Percentiles rank a stretch among this genome's conserved stretches.
Conservation (phyloP, 2,113 vertebrate genomes). For the Cryptotis parvus region DNA sequence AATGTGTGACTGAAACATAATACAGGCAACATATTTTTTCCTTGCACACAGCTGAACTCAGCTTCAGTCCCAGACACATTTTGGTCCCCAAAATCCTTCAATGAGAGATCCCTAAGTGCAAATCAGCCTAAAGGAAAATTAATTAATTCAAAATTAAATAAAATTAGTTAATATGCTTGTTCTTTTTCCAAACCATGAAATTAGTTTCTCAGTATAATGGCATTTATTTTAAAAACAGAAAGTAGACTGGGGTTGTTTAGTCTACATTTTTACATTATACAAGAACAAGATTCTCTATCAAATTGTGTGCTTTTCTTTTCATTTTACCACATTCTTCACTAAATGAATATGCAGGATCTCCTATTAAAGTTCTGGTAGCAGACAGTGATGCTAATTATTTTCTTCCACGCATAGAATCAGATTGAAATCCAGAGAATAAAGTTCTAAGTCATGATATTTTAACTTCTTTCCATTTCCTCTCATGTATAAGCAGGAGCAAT, state of each 20-base stretch:
- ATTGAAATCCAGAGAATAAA: neutral
- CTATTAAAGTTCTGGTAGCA: neutral
- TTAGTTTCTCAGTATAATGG: neutral
- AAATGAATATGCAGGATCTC: neutral
- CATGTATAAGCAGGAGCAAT: neutral
- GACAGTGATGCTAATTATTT: neutral
- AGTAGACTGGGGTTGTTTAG: neutral
- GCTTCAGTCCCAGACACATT: too few species aligned
- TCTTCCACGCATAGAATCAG: neutral
- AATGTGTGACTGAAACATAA: too few species aligned
- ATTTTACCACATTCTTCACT: neutral
- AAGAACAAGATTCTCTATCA: neutral
- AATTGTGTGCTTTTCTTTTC: neutral
- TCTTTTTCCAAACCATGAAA: neutral
- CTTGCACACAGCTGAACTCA: too few species aligned
- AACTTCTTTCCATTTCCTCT: neutral
- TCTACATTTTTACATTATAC: neutral
- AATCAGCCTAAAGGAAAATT: too few species aligned
- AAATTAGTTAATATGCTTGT: neutral
- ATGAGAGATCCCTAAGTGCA: neutral
- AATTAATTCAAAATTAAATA: neutral
- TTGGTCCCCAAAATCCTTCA: too few species aligned
- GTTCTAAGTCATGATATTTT: neutral
- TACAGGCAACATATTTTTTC: too few species aligned
- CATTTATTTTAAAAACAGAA: neutral